Base-by-base conservation (phyloP, 2,113 vertebrate species). In the Psilopsiagon aurifrons region DNA sequence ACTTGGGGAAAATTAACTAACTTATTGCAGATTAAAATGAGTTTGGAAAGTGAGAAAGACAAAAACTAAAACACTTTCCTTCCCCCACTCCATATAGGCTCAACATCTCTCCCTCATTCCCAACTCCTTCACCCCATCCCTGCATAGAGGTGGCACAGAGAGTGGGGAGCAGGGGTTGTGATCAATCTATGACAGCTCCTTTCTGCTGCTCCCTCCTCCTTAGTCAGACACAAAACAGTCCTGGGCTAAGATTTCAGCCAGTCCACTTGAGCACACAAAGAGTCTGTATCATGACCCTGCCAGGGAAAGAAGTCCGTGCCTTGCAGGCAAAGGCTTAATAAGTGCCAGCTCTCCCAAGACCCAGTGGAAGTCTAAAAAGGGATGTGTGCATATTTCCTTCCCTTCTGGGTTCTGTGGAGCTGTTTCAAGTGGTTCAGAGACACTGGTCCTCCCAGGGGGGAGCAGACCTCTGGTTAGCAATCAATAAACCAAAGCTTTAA, bases 401-500 rank as follows among this genome's bases (percentile, higher is more conserved):
- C 55, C 54, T 62, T 78, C 44, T 82, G 43, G 68, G 17, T 88
- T 91, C 62, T 88, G 24, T 13, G 3, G 14, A 28, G 39, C 35
- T 74, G 60, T 75, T 84, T 79, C 62, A 84, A 86, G 51, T 2
- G 4, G 29, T 74, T 95, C 17, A 15, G 37, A 94, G 86, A 80
- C 90, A 33, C 31, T 29, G 23, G 52, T 71, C 87, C 94, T 92
- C 73, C 57, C 95, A 69, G 66, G 1, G 11, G 71, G 59, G 8
- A 78, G 46, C 25, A 90, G 69, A 79, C n/a, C 20, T 92, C 94
- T 92, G 85, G 67, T 83, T 92, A 88, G 87, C 66, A 94, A 96
- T 96, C 97, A 88, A 90, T 97, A 98, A 94, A 96, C 52, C 62
- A 83, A 96, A 95, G 47, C 49, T 95, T 97, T 93, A 93, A 90